Base-by-base conservation (phyloP, 2,888 invertebrate genomes). In the Rhagophthalmus giganteus region DNA sequence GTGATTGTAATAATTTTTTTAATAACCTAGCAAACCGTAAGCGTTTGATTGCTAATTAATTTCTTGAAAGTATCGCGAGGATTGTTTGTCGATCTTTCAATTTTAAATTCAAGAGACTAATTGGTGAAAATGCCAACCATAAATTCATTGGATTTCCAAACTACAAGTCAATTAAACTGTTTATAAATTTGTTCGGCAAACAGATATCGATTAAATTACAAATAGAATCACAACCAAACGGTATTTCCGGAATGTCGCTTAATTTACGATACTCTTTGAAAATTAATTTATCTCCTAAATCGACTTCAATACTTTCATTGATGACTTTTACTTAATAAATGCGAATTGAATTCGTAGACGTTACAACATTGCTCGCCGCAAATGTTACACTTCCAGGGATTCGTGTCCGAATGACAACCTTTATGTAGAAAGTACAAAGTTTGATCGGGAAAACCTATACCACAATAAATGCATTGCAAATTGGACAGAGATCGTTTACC, bases 341-440 rank as follows among this genome's bases (percentile, higher is more conserved):
- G 94, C 65, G 94, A 92, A 80, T 95, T 94, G 80, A 97, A 97
- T 76, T 96, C 94, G 78, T 96, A 96, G 44, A 95, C 90, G 72
- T 95, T 94, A 75, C 88, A 88, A 76, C 94, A 94, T 72, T 90
- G 88, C 74, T 94, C 92, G 35, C 96, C 96, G 75, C 97, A 98
- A 64, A 97, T 92, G 78, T 97, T 97, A 77, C 96, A 96, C 77
- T 94, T 94, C 87, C 88, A 97, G 1, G 97, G 96, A 78, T 96
- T 95, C 61, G 92, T 90, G 72, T 94, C 94, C 63, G 95, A 95
- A 78, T 98, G 97, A 74, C 97, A 93, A 61, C 96, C 96, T 79
- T 96, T 96, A 80, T 98, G 97, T 59, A 98, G 82, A 78, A 96
- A 94, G 78, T 95, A 96, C 47, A 97, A 81, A 0, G 96, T 97